Evolutionary conservation across 2,113 vertebrate genomes (phyloP), one percentile per base, ranked within the genome.

Genomic region (Saccopteryx leptura): DNA sequence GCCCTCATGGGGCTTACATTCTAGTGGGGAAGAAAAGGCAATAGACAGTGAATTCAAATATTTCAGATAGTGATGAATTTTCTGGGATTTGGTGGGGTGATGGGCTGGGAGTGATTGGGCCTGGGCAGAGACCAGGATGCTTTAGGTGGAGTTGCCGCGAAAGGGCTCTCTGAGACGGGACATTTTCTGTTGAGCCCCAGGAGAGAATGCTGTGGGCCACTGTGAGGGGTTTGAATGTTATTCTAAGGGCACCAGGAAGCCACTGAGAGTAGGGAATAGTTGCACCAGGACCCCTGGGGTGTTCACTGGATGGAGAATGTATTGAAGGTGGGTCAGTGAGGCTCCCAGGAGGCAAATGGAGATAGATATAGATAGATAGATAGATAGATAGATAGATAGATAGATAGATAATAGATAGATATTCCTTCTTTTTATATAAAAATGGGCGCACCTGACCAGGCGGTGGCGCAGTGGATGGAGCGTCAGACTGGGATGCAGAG

Each of bases 161-260:
- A 31, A 84, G 60, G 68, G 15, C 26, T 72, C 58, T 63, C 50
- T 6, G n/a, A 69, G 21, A 31, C 50, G 31, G 28, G 52, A 31
- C 52, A 18, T 82, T 28, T 68, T 68, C n/a, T 78, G 17, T 17
- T 46, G 39, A 83, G 28, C 19, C 46, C 81, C 78, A 14, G 2
- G 13, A 75, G 90, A 94, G 61, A 78, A 85, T 88, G 8, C 85
- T 68, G 76, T 9, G 61, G 88, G 72, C 71, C 76, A 33, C 71
- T 11, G 17, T 2, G 33, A 24, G 11, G 56, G 52, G 18, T 46
- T 33, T 60, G n/a, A 82, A 76, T 9, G 7, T 7, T 50, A 7
- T 5, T 76, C 26, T 39, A 48, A 60, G n/a, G 21, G 4, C 65
- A 13, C 17, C 9, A 19, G 54, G 83, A 48, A 74, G 84, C 12